phyloP scores from a whole-genome alignment of 2,797 vertebrate species.

The Enteromius trimaculatus region DNA sequence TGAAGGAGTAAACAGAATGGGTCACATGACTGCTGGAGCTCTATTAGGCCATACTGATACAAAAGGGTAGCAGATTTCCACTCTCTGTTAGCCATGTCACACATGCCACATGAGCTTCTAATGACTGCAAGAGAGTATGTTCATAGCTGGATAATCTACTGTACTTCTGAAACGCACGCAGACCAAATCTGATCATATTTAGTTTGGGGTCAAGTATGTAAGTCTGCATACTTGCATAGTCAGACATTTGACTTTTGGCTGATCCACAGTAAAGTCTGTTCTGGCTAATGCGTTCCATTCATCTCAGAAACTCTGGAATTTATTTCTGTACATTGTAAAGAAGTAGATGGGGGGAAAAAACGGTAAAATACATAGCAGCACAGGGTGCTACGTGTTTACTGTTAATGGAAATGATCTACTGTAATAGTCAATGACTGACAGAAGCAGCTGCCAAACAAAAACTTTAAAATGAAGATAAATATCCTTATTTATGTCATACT shows the following conservation, averaged over 20 bases:
- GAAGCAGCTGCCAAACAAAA: neutral
- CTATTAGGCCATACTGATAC: conserved; percentile 1
- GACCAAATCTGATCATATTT: neutral
- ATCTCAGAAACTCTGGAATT: neutral
- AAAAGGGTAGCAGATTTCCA: neutral
- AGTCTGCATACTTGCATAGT: neutral
- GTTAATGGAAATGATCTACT: no score
- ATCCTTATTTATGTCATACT: neutral
- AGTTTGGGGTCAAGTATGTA: neutral
- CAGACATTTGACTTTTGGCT: conserved; percentile 7
- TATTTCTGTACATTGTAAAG: neutral
- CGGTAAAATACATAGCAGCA: neutral
- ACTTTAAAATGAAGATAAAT: neutral
- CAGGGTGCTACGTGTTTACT: neutral
- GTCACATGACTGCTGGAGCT: no score
- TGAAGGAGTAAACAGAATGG: no score
- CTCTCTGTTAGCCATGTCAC: neutral
- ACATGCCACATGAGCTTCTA: neutral
- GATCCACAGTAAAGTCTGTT: conserved; percentile 6
- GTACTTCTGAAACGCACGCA: conserved; percentile 18
- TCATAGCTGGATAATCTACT: conserved; percentile 4
- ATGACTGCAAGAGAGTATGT: conserved; percentile 30
- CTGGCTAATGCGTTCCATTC: neutral
- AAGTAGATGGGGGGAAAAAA: neutral
- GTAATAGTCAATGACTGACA: neutral